A percentile compares a stretch with the other conserved stretches of the same genome.
phyloP scores from a whole-genome alignment of 2,888 invertebrate species.

The Stenodema calcarata region DNA sequence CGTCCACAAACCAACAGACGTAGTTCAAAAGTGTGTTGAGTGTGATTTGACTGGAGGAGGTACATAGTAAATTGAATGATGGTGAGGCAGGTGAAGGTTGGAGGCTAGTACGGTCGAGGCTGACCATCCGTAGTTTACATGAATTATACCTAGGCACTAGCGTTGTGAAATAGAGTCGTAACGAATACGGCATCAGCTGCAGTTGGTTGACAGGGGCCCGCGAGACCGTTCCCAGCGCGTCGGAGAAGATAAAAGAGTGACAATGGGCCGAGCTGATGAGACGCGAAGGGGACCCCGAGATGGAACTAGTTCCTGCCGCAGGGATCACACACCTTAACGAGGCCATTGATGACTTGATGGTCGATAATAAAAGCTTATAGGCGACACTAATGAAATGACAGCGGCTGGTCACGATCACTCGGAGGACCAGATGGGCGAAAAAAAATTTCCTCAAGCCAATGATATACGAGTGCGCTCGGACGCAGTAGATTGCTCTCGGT shows the following conservation, averaged over 20 bases:
- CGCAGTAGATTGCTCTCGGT: background rate
- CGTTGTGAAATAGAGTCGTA: constrained; percentile 24
- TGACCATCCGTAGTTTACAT: no score
- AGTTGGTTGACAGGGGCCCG: constrained; percentile 5
- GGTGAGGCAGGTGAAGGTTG: no score
- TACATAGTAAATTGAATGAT: no score
- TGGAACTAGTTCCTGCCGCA: constrained; percentile 39
- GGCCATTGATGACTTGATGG: constrained; percentile 50
- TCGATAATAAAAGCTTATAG: constrained; percentile 49
- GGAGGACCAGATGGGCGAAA: constrained; percentile 31
- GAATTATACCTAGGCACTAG: no score
- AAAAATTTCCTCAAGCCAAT: background rate
- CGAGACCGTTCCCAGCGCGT: background rate
- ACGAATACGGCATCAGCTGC: background rate
- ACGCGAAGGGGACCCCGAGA: background rate
- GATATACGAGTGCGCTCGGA: constrained; percentile 5
- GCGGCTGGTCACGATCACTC: constrained; percentile 27
- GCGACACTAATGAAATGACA: constrained; percentile 51
- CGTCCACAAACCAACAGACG: no score
- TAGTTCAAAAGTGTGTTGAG: no score
- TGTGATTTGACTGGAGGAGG: no score
- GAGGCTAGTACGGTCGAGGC: no score
- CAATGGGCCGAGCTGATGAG: constrained; percentile 42
- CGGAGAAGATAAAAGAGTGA: constrained; percentile 46
- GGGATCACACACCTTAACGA: constrained; percentile 46